Evolutionary conservation across 2,113 vertebrate species (phyloP), one percentile per base, ranked within the genome.

Genomic region (Xiphorhynchus elegans): DNA sequence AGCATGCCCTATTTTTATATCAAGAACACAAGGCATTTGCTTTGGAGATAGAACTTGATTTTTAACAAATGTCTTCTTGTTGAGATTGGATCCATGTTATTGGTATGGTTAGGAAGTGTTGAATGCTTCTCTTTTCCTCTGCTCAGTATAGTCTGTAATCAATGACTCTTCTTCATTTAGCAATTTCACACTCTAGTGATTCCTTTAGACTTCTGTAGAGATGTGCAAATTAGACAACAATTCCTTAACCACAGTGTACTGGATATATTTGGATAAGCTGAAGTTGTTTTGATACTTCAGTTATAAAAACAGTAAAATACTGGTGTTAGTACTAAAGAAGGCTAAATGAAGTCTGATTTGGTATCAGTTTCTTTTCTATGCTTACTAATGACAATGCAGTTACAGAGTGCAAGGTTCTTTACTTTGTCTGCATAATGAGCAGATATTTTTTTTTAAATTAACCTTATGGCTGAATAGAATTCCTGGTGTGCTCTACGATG

Each of bases 161-260:
- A 31, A 17, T 93, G 78, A 62, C 56, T 90, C n/a, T 56, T 87
- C 39, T 78, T 89, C 68, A 58, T 68, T 82, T 86, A 87, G 69
- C 50, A 73, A 75, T 95, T 93, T 96, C 81, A 88, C 55, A 56
- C 63, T 63, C 87, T 76, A 86, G 84, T 74, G 62, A 81, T 90
- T 90, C 83, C 50, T 96, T 97, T 78, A 70, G 91, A 73, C 60
- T 84, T 72, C 19, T 82, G 75, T 67, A 60, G 87, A 94, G 91
- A 85, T 87, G 29, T 52, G 72, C 64, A 84, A 91, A 94, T 84
- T 68, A 86, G 81, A 81, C 40, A n/a, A 53, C 88, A 95, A 52
- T 59, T 89, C 76, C 70, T 49, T 56, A 79, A 90, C 19, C 16
- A 46, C 31, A 23, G 19, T 50, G 31, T 76, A 79, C 94, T 63